These are phyloP conservation scores for Drosophila persimilis DNA, from an alignment of 1,140 invertebrate genomes.

Conservation along the genomic window DNA sequence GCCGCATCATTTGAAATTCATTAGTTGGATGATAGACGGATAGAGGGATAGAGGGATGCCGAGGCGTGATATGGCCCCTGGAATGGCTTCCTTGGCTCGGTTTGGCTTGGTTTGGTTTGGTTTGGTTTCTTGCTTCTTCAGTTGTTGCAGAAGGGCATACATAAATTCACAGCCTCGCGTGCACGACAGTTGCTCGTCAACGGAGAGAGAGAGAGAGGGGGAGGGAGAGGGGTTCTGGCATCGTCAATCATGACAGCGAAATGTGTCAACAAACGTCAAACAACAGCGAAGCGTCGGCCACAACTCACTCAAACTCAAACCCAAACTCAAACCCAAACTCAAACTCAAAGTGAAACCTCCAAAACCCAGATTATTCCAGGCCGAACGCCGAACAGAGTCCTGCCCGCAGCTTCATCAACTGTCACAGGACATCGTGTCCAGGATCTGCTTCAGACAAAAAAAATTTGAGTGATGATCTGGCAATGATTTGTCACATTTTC, in stretches of 20 bases:
- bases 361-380: neutral
- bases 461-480: conserved; percentile 71
- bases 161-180: conserved; percentile 76
- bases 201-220: conserved; percentile 24
- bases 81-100: conserved; percentile 58
- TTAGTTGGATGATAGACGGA: conserved; percentile 40
- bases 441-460: conserved; percentile 49
- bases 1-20: conserved; percentile 79
- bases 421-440: conserved; percentile 43
- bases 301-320: conserved; percentile 33
- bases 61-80: conserved; percentile 50
- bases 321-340: conserved; percentile 13
- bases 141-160: conserved; percentile 44
- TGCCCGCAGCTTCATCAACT: conserved; percentile 67
- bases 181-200: conserved; percentile 60
- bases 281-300: conserved; percentile 37
- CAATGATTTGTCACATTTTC: conserved; percentile 68
- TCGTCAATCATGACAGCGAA: conserved; percentile 79
- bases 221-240: conserved; percentile 4
- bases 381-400: neutral
- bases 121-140: conserved; percentile 8
- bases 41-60: conserved; percentile 2
- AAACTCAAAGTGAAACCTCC: neutral
- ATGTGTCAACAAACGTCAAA: conserved; percentile 77
- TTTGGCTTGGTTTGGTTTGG: conserved; percentile 9